Evolutionary conservation across 2,797 vertebrate genomes (phyloP), one percentile per base, ranked within the genome.

Genomic region (Thamnophis elegans): DNA sequence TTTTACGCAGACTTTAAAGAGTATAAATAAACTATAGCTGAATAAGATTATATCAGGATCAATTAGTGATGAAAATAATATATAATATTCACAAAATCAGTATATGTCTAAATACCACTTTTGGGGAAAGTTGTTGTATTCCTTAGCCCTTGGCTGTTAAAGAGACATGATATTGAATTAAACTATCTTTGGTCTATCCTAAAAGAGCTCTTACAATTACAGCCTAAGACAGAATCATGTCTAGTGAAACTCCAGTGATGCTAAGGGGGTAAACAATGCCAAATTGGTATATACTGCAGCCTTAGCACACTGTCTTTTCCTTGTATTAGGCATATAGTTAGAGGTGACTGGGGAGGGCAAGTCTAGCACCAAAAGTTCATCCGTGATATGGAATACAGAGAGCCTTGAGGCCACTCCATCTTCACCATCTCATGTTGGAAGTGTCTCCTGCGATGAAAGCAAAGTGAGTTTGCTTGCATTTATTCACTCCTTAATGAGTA

Each of bases 401-500:
- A 73, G 42, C 82, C 25, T 90, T 82, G 12, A 82, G 25, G 68
- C 91, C 78, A 90, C 13, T 51, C 18, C 54, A 92, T 94, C 92
- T 92, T 89, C 68, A 28, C 91, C 47, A 78, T 11, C 2, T 2
- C 53, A 6, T 0, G 42, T 62, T 93, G 93, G 59, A 85, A 89
- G 42, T 87, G 51, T 94, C 92, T 58, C 51, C 92, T 93, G 89
- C 0, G 1, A 90, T 20, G 13, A 1, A 32, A 91, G 91, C 0
- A 0, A 87, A 92, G 51, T 56, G 65, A 94, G 91, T 60, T 2
- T 85, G 88, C 91, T 91, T 85, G 47, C 88, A 89, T 95, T 91
- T 95, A 92, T 95, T 95, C 54, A 0, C 14, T 93, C 94, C 92
- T n/a, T 4, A 94, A 94, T 51, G 2, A 96, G 87, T 11, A 47